These are phyloP conservation scores for Acleris sparsana DNA, from an alignment of 2,888 invertebrate genomes.

Conservation along the genomic window DNA sequence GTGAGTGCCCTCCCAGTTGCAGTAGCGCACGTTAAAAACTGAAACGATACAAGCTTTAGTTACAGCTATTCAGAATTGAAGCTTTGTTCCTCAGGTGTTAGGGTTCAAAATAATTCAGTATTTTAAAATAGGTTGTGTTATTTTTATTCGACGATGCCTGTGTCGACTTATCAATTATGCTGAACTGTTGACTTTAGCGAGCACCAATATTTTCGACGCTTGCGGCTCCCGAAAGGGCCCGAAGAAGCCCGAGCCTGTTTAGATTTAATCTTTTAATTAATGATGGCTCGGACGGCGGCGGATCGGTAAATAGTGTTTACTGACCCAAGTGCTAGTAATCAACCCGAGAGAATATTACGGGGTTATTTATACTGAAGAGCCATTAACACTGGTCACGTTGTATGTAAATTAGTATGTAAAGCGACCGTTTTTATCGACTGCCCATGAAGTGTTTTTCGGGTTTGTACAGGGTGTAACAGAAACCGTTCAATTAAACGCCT, in stretches of 20 bases:
- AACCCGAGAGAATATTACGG: not conserved
- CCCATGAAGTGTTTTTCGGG: too few species aligned
- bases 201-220: slow-evolving; percentile 60
- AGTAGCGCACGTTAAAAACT: slow-evolving; percentile 15
- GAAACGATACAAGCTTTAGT: too few species aligned
- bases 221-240: slow-evolving; percentile 42
- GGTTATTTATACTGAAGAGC: not conserved
- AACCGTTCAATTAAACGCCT: too few species aligned
- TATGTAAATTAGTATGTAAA: too few species aligned
- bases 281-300: slow-evolving; percentile 35
- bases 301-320: slow-evolving; percentile 33
- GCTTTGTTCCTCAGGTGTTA: too few species aligned
- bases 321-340: slow-evolving; percentile 9
- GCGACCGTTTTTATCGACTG: too few species aligned
- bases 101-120: too few species aligned
- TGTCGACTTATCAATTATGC: slow-evolving; percentile 69
- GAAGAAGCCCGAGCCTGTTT: slow-evolving; percentile 43
- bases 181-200: slow-evolving; percentile 67
- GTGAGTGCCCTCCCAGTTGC: slow-evolving; percentile 40
- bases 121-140: too few species aligned
- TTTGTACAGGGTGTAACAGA: too few species aligned
- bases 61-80: too few species aligned
- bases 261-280: slow-evolving; percentile 59
- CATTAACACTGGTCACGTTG: not conserved
- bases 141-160: slow-evolving; percentile 47